Conservation (phyloP, 2,113 vertebrate genomes). For the Microcebus griseorufus region DNA sequence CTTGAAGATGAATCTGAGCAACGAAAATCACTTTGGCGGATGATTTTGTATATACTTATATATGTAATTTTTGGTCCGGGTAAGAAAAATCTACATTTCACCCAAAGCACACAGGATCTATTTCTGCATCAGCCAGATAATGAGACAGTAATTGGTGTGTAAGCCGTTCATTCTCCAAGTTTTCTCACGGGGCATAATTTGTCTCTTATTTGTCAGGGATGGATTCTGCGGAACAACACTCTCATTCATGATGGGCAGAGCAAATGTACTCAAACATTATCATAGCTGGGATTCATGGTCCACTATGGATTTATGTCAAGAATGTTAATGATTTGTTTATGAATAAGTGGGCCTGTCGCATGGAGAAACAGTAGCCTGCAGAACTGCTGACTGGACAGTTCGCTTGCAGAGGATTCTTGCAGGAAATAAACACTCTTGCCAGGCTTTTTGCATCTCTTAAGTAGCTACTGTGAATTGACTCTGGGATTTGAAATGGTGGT, state of each 20-base stretch:
- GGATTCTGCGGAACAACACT: constrained; percentile 81
- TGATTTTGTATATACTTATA: constrained; percentile 9
- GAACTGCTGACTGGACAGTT: constrained; percentile 86
- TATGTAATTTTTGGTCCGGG: neutral
- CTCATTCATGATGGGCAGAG: constrained; percentile 83
- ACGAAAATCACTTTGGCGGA: constrained; percentile 24
- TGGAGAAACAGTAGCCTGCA: constrained; percentile 83
- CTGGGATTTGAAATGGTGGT: constrained; percentile 74
- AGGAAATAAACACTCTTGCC: constrained; percentile 79
- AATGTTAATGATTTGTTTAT: constrained; percentile 92
- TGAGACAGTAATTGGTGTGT: constrained; percentile 80
- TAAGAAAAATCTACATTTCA: constrained; percentile 71
- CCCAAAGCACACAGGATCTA: constrained; percentile 72
- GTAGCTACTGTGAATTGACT: constrained; percentile 75
- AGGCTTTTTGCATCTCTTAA: constrained; percentile 79
- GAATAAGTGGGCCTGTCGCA: constrained; percentile 86
- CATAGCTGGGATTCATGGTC: constrained; percentile 85
- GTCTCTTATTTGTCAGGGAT: constrained; percentile 83
- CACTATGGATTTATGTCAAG: constrained; percentile 88
- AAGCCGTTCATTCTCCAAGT: constrained; percentile 76
- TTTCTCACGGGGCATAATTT: constrained; percentile 85
- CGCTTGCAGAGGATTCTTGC: constrained; percentile 80
- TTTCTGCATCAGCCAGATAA: constrained; percentile 80
- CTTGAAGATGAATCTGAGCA: constrained; percentile 1
- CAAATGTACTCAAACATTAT: constrained; percentile 86